A percentile compares a stretch with the other conserved stretches of the same genome.
Conservation (phyloP, 2,797 vertebrate genomes). For the Premnoplex brunnescens region DNA sequence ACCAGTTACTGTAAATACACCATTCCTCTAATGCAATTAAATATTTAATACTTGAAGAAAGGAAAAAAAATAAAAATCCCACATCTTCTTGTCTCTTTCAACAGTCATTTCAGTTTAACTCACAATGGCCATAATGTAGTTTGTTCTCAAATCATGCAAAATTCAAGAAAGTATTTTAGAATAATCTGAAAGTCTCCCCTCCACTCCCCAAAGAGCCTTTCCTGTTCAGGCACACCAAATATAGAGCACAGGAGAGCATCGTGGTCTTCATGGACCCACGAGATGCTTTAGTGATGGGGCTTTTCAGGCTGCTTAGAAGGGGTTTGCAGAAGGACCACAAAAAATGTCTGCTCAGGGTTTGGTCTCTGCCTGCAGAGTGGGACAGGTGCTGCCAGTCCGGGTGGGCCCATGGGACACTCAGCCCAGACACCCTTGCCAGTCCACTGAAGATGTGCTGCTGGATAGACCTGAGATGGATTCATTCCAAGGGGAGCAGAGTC, state of each 20-base stretch:
- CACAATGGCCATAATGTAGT: neutral
- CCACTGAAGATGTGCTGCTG: fast-evolving
- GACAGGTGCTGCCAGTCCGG: neutral
- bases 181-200: neutral
- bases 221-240: neutral
- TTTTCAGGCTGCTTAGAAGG: neutral
- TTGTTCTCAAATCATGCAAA: neutral
- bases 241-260: neutral
- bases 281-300: fast-evolving
- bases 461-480: fast-evolving
- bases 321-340: neutral
- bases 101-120: neutral
- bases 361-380: neutral
- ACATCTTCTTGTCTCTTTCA: neutral
- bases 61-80: neutral
- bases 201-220: neutral
- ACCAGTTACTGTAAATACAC: slow-evolving; percentile 54
- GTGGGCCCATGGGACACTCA: fast-evolving
- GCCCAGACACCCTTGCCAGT: fast-evolving
- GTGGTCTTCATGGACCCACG: neutral
- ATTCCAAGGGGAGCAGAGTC: neutral
- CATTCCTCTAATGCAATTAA: slow-evolving; percentile 6
- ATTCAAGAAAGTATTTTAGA: slow-evolving; percentile 32
- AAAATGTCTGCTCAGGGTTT: neutral
- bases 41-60: slow-evolving; percentile 20